Conservation (phyloP, 1,140 invertebrate genomes). For the Ips typographus region DNA sequence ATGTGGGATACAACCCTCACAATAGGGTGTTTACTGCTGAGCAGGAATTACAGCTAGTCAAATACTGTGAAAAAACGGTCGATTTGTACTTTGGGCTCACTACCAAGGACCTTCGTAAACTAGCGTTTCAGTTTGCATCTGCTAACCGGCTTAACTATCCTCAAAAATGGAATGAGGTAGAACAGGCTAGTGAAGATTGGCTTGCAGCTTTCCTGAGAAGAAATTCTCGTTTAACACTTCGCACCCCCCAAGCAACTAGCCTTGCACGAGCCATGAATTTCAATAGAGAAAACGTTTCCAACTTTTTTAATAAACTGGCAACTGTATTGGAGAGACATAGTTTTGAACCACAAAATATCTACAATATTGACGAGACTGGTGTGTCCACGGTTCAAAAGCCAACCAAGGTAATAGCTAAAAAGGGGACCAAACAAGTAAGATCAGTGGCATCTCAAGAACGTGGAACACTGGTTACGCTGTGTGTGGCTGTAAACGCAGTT, state of each 20-base stretch:
- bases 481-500: slow-evolving; percentile 47
- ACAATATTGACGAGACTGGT: too few relatives aligned
- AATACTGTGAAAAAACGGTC: too few relatives aligned
- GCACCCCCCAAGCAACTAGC: background rate
- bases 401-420: slow-evolving; percentile 45
- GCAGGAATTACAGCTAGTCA: too few relatives aligned
- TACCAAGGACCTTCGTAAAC: too few relatives aligned
- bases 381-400: slow-evolving; percentile 49
- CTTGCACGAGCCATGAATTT: slow-evolving; percentile 1
- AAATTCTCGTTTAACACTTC: background rate
- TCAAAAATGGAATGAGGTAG: background rate
- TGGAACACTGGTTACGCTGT: slow-evolving; percentile 52
- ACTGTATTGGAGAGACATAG: too few relatives aligned
- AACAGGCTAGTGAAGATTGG: slow-evolving; percentile 1
- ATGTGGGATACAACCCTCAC: too few relatives aligned
- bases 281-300: background rate
- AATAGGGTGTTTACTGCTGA: too few relatives aligned
- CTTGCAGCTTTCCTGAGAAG: background rate
- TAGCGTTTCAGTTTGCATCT: too few relatives aligned
- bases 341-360: too few relatives aligned
- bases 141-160: background rate
- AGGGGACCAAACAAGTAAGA: slow-evolving; percentile 55
- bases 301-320: too few relatives aligned
- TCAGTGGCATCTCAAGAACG: slow-evolving; percentile 52
- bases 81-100: too few relatives aligned